Evolutionary conservation across 2,113 vertebrate genomes (phyloP), one percentile per base, ranked within the genome.

Genomic region (Hippopotamus amphibius): DNA sequence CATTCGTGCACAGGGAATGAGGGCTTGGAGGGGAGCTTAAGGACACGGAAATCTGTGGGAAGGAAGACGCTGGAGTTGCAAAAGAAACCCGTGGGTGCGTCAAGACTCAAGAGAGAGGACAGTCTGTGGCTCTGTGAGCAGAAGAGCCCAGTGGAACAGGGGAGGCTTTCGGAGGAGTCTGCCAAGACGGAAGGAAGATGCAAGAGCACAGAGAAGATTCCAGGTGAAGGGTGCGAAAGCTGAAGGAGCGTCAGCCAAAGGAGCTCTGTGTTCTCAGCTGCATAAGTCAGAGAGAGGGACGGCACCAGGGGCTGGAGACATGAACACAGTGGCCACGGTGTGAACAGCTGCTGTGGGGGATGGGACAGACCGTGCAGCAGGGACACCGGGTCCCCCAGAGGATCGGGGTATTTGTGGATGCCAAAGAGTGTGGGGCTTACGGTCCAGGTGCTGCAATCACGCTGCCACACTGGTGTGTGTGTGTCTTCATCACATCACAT

Each of bases 401-500:
- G 37, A 11, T 0, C 7, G 0, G 3, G 10, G 68, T 0, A 7
- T 17, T 17, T 7, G 12, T 12, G 13, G 53, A 14, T 9, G 19
- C 63, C 13, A 28, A 13, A 15, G 2, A 21, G 17, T 0, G 12
- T 9, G 0, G 2, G 59, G 13, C 15, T 17, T 22, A 22, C 0
- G 3, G 9, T 57, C 30, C 26, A 30, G 37, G 3, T 9, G 43
- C 5, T 37, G 21, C 3, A 5, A 17, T 30, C 21, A 2, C 1
- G 14, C 2, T 0, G 9, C 41, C 11, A 2, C 2, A 3, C 19
- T 0, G 0, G 10, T 3, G 17, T 28, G 12, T 7, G 6, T 6
- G 15, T 74, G 30, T 33, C 2, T 82, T 14, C 0, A 81, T 28
- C 17, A 19, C 37, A 17, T 0, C 43, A 9, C 14, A 2, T 5